Conservation (phyloP, 2,888 invertebrate species). For the Mesodorylaimus sp. region DNA sequence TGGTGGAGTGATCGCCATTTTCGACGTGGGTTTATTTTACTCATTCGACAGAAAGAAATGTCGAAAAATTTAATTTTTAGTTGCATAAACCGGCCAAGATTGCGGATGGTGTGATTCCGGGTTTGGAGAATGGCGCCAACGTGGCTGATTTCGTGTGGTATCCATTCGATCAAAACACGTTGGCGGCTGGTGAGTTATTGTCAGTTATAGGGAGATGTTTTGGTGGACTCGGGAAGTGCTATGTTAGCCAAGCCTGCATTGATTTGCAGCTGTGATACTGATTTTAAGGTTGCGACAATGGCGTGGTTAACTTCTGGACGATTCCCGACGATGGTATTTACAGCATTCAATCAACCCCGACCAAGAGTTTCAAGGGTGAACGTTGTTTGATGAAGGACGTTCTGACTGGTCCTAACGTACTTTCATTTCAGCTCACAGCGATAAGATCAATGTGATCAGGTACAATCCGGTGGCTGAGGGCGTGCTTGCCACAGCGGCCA, state of each 20-base stretch:
- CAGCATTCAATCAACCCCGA: constrained; percentile 9
- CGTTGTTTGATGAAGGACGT: not conserved
- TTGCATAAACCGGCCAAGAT: constrained; percentile 54
- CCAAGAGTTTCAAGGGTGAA: not conserved
- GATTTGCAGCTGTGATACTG: too few species aligned
- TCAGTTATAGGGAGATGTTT: not conserved
- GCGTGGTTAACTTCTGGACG: constrained; percentile 57
- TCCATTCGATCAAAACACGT: constrained; percentile 58
- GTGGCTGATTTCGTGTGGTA: constrained; percentile 87
- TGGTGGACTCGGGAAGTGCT: not conserved
- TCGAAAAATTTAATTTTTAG: too few species aligned
- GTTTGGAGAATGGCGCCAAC: constrained; percentile 69
- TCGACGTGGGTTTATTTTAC: constrained; percentile 40
- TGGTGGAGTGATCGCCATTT: constrained; percentile 68
- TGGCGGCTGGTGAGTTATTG: constrained; percentile 51
- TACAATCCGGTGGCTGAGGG: constrained; percentile 73
- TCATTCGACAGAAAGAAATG: not conserved
- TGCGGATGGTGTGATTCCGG: constrained; percentile 60
- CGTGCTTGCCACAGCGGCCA: constrained; percentile 66
- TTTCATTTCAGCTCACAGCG: constrained; percentile 48
- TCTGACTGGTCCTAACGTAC: not conserved
- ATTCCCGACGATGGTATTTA: constrained; percentile 52
- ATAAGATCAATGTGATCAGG: constrained; percentile 74
- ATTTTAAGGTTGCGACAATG: constrained; percentile 63
- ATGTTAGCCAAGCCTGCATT: not conserved